Percentiles rank a stretch among this genome's conserved stretches.
Evolutionary conservation across 2,113 vertebrate genomes (phyloP).

Genomic region (Clarias gariepinus): DNA sequence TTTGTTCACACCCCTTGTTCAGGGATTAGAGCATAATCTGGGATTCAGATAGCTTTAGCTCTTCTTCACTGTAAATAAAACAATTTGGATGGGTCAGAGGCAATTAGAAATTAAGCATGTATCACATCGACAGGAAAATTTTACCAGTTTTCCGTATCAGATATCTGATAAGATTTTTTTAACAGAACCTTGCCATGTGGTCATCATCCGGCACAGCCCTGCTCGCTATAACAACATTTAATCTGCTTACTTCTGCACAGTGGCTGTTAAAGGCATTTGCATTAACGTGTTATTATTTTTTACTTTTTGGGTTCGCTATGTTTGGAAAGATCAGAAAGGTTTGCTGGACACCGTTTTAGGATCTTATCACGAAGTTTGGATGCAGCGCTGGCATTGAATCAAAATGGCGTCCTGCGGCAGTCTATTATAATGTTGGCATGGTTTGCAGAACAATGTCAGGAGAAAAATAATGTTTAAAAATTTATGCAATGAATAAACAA

Average conservation of each 20-base stretch:
- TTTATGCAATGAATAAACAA: background rate
- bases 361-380: background rate
- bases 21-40: too few relatives aligned
- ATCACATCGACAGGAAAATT: background rate
- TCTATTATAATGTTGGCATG: background rate
- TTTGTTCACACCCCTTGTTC: too few relatives aligned
- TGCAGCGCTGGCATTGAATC: background rate
- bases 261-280: too few relatives aligned
- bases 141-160: background rate
- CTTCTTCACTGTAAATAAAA: too few relatives aligned
- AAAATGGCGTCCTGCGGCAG: background rate
- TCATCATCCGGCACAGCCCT: background rate
- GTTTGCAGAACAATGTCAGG: too few relatives aligned
- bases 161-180: background rate
- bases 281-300: background rate
- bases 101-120: too few relatives aligned
- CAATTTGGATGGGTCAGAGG: too few relatives aligned
- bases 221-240: background rate
- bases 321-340: background rate
- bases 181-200: background rate
- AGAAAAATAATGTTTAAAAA: background rate
- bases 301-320: background rate
- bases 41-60: too few relatives aligned
- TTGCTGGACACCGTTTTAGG: background rate
- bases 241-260: background rate